A percentile compares a stretch with the other conserved stretches of the same genome.
These are phyloP conservation scores for Lepus americanus DNA, from an alignment of 2,113 vertebrate genomes.

Conservation along the genomic window DNA sequence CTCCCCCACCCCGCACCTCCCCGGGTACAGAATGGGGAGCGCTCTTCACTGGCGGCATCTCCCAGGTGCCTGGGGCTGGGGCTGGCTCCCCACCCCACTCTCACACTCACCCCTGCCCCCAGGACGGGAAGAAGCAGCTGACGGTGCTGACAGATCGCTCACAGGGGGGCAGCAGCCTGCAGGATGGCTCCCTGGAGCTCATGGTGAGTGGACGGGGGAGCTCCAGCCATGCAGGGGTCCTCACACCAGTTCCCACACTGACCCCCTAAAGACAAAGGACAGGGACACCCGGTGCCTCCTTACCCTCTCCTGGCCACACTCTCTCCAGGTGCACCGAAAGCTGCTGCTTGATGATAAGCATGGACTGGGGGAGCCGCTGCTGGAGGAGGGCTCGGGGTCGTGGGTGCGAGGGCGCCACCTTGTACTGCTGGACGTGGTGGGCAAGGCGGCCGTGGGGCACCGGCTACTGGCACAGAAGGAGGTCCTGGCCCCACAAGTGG, in stretches of 20 bases:
- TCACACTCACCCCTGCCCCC: not conserved
- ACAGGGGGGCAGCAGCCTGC: constrained; percentile 93
- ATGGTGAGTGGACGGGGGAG: constrained; percentile 89
- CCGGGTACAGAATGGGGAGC: not conserved
- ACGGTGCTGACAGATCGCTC: constrained; percentile 95
- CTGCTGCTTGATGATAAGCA: constrained; percentile 92
- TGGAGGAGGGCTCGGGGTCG: constrained; percentile 79
- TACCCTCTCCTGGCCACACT: not conserved
- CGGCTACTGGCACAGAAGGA: constrained; percentile 89
- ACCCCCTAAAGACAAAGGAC: not conserved
- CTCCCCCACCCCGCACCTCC: not conserved
- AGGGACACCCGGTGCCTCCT: not conserved
- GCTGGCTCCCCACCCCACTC: not conserved
- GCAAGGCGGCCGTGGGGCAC: constrained; percentile 86
- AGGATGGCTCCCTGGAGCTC: constrained; percentile 94
- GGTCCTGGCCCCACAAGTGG: constrained; percentile 89
- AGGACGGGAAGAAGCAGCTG: constrained; percentile 92
- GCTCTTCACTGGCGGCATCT: not conserved
- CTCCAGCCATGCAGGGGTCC: too few relatives aligned
- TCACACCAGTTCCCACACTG: too few relatives aligned
- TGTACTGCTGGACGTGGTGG: constrained; percentile 86
- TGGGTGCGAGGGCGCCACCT: constrained; percentile 91
- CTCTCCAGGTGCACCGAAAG: constrained; percentile 92
- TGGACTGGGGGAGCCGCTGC: constrained; percentile 91
- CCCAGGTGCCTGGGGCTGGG: too few relatives aligned